Conservation (phyloP, 2,113 vertebrate species). For the Eubucco bourcierii region DNA sequence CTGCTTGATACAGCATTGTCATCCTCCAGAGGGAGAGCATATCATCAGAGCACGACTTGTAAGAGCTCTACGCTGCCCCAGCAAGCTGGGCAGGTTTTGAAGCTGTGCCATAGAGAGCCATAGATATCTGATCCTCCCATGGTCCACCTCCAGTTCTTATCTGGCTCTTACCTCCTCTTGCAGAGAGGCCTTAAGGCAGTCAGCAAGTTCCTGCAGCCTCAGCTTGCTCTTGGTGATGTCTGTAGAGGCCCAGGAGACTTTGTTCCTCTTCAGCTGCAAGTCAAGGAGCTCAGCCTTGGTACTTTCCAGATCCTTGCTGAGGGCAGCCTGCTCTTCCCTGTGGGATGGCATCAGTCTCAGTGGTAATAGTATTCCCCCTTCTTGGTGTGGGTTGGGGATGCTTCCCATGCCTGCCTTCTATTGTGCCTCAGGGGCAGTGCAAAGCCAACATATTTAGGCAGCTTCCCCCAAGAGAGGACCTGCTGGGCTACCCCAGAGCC, state of each 20-base stretch:
- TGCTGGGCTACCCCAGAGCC: background rate
- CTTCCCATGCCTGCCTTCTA: background rate
- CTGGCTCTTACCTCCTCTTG: constrained; percentile 45
- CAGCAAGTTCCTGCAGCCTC: background rate
- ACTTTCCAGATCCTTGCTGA: constrained; percentile 17
- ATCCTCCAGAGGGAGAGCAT: constrained; percentile 27
- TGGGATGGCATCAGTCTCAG: background rate
- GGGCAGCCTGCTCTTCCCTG: constrained; percentile 31
- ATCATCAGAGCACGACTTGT: rapidly evolving
- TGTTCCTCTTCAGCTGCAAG: constrained; percentile 43
- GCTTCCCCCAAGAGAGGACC: background rate
- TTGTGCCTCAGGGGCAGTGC: rapidly evolving
- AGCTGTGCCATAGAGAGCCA: background rate
- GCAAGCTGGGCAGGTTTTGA: rapidly evolving
- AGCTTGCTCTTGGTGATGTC: constrained; percentile 8
- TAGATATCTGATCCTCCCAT: rapidly evolving
- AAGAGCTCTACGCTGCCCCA: background rate
- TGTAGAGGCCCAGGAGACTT: constrained; percentile 21
- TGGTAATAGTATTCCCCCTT: background rate
- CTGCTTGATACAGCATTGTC: background rate
- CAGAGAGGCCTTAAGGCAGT: constrained; percentile 10
- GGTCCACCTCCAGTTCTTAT: rapidly evolving
- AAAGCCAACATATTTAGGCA: background rate
- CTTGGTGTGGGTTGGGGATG: rapidly evolving
- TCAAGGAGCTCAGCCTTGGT: constrained; percentile 6